A percentile compares a stretch with the other conserved stretches of the same genome.
Conservation (phyloP, 1,140 invertebrate genomes). For the Oedothorax gibbosus region DNA sequence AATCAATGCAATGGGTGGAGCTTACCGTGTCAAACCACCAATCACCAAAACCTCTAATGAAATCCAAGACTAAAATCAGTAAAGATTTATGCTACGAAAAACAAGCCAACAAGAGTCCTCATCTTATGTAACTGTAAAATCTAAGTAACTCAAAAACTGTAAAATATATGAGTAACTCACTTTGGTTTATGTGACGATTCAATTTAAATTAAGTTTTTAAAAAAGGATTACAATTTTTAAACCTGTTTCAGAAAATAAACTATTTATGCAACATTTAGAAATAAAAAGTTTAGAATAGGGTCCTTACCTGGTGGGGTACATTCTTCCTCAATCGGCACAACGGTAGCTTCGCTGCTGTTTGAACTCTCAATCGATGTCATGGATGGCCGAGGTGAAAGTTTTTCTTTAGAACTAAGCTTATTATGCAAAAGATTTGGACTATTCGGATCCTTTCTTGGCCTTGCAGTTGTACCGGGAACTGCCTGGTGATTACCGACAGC, state of each 20-base stretch:
- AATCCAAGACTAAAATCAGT: too few species aligned
- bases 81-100: too few species aligned
- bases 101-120: too few species aligned
- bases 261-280: too few species aligned
- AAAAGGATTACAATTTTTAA: not conserved
- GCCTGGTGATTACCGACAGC: constrained; percentile 26
- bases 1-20: too few species aligned
- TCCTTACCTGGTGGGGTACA: constrained; percentile 42
- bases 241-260: not conserved
- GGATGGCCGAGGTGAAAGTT: not conserved
- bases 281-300: not conserved
- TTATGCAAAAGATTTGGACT: constrained; percentile 34
- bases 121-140: too few species aligned
- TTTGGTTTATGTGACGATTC: too few species aligned
- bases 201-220: not conserved
- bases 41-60: too few species aligned
- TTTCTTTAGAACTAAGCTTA: constrained; percentile 7
- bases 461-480: constrained; percentile 7
- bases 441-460: constrained; percentile 12
- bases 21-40: too few species aligned
- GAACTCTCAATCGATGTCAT: not conserved
- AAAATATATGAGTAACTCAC: too few species aligned
- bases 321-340: constrained; percentile 41
- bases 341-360: constrained; percentile 19
- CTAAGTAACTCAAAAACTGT: too few species aligned